These are phyloP conservation scores for Spea bombifrons DNA, from an alignment of 2,113 vertebrate genomes.

Conservation along the genomic window DNA sequence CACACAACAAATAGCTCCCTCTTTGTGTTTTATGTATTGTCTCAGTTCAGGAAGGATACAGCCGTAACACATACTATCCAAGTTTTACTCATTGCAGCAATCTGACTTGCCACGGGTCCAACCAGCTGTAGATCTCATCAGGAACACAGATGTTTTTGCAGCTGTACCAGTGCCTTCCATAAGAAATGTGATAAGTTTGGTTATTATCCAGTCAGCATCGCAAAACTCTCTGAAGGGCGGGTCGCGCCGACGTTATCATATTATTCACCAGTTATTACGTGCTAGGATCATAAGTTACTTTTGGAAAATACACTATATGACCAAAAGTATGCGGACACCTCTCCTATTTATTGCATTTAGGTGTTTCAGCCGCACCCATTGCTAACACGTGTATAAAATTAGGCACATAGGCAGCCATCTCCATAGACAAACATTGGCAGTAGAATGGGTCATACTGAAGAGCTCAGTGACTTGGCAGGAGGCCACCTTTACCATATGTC, in stretches of 20 bases:
- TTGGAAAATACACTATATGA: no score
- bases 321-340: no score
- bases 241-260: background rate
- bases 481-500: no score
- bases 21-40: background rate
- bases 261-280: background rate
- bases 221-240: slow-evolving; percentile 23
- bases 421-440: no score
- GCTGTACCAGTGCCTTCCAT: slow-evolving; percentile 26
- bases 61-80: background rate
- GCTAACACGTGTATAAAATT: no score
- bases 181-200: slow-evolving; percentile 35
- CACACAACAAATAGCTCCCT: background rate
- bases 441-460: no score
- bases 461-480: no score
- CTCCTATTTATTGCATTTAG: no score
- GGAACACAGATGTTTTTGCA: slow-evolving; percentile 33
- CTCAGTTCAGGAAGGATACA: background rate
- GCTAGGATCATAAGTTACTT: background rate
- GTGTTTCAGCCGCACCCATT: no score
- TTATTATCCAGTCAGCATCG: slow-evolving; percentile 32
- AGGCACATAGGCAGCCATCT: no score
- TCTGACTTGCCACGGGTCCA: background rate
- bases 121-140: slow-evolving; percentile 28
- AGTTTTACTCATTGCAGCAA: background rate